Base-by-base conservation (phyloP, 2,797 vertebrate species). In the Phyllotis vaccarum region DNA sequence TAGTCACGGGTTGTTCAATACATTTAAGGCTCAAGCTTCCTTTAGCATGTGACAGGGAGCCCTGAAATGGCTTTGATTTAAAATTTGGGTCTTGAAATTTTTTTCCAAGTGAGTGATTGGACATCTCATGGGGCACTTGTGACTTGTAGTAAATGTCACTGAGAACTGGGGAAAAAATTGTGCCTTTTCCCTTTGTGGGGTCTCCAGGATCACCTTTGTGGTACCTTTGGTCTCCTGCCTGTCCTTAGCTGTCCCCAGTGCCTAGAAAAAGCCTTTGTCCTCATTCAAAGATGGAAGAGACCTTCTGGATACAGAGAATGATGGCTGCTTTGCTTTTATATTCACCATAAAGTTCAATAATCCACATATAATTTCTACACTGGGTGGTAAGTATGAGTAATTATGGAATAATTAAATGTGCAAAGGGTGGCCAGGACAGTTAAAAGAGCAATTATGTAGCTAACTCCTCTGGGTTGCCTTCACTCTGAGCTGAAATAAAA, bases 401-500 rank as follows among this genome's bases (percentile, higher is more conserved):
- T 97, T 96, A 96, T 74, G 54, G 82, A 96, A 92, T 96, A 97
- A 96, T 97, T 97, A 98, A 95, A 97, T 86, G 88, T 96, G 87
- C 74, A 75, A 93, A 97, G 78, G 85, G 82, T 97, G 90, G 87
- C 82, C 78, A 96, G 86, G 81, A 81, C 95, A 96, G 74, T 89
- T 96, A 96, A 93, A 93, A 96, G 95, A 95, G 90, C 90, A 97
- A 97, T 97, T 96, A 96, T 81, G 88, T 93, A 87, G 64, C 95
- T 80, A 96, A 89, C 78, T 97, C 95, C 95, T 97, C 87, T 93
- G 93, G 96, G 96, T 64, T 95, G 81, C 58, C 85, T 96, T 94
- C 74, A 88, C 89, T 96, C 86, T 56, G 76, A 92, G 92, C 60
- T 86, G 87, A 98, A 98, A 97, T 94, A 95, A 98, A 97, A 97